A percentile compares a stretch with the other conserved stretches of the same genome.
Conservation (phyloP, 2,888 invertebrate genomes). For the Platycheirus albimanus region DNA sequence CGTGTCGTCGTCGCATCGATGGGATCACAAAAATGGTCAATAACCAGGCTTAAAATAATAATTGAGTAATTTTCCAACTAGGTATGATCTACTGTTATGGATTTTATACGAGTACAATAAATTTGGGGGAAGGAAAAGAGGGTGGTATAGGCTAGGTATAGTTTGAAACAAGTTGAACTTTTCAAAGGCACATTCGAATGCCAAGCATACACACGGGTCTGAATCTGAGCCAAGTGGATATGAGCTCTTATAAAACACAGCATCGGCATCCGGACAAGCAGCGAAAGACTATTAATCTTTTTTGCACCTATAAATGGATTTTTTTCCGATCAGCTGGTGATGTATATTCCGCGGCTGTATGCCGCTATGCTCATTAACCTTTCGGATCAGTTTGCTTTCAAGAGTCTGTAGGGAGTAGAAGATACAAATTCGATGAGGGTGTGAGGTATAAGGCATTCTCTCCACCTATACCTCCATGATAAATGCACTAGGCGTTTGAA, state of each 20-base stretch:
- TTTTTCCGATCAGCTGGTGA: conserved; percentile 48
- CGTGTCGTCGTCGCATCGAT: neutral
- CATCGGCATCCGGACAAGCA: conserved; percentile 8
- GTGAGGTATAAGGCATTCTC: neutral
- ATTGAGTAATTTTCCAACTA: conserved; percentile 62
- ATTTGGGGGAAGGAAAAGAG: neutral
- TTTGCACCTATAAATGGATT: conserved; percentile 21
- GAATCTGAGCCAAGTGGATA: neutral
- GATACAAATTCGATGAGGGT: neutral
- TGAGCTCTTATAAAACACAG: neutral
- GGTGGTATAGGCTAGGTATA: conserved; percentile 2
- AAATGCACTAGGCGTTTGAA: neutral
- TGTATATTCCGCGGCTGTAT: too few relatives aligned
- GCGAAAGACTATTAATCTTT: conserved; percentile 51
- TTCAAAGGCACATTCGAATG: conserved; percentile 43
- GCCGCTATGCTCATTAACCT: conserved; percentile 66
- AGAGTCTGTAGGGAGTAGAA: conserved; percentile 33
- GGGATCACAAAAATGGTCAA: conserved; percentile 44
- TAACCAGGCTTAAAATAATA: conserved; percentile 36
- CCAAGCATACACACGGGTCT: conserved; percentile 8
- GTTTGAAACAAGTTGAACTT: conserved; percentile 52
- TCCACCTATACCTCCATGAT: too few relatives aligned
- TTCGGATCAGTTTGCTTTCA: conserved; percentile 35
- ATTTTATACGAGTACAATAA: neutral
- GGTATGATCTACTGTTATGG: conserved; percentile 2